Conservation (phyloP, 2,888 invertebrate genomes). For the Notodonta ziczac region DNA sequence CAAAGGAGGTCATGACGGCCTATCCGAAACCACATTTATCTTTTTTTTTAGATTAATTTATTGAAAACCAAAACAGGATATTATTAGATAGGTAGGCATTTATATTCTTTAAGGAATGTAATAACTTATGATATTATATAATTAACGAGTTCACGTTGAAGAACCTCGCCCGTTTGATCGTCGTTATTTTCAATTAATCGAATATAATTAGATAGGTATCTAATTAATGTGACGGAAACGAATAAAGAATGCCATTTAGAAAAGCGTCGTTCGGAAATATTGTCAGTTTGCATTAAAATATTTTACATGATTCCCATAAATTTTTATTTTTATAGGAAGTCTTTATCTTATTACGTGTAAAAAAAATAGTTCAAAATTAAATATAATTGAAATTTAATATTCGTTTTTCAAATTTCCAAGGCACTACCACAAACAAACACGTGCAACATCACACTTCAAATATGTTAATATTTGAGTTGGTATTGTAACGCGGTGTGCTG, state of each 20-base stretch:
- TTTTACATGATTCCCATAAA: too few species aligned
- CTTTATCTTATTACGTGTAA: neutral
- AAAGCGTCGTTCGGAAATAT: too few species aligned
- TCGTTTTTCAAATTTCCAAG: neutral
- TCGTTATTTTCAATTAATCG: constrained; percentile 1
- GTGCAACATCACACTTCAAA: constrained; percentile 22
- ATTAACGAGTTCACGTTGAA: neutral
- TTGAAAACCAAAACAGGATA: too few species aligned
- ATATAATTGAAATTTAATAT: neutral
- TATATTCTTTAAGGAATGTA: neutral
- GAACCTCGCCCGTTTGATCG: neutral
- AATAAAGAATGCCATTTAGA: too few species aligned
- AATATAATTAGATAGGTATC: neutral
- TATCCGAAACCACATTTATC: too few species aligned
- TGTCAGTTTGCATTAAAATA: too few species aligned
- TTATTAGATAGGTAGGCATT: neutral
- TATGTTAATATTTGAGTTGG: constrained; percentile 35
- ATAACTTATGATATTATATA: neutral
- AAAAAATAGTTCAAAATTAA: neutral
- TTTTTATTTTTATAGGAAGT: too few species aligned
- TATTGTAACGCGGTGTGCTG: constrained; percentile 9
- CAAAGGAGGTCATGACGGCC: too few species aligned
- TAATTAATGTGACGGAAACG: neutral
- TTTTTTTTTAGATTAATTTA: too few species aligned
- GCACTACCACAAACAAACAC: constrained; percentile 10